phyloP scores from a whole-genome alignment of 37 sponge, comb jelly and placozoan species.

The Hormiphora californensis region DNA sequence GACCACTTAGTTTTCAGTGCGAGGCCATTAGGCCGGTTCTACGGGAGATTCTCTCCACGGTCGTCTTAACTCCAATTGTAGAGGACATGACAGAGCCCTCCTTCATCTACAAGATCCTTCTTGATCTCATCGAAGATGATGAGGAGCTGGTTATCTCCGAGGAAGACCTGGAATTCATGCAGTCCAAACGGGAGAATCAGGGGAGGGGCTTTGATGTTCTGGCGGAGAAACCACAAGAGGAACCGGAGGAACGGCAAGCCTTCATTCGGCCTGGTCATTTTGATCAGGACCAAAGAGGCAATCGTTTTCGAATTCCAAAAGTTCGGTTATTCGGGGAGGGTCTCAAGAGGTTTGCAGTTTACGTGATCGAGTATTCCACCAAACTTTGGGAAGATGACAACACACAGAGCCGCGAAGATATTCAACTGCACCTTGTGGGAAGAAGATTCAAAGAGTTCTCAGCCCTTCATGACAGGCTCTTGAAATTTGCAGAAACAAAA shows the following conservation, averaged over 20 bases:
- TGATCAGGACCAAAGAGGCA: conserved; percentile 14
- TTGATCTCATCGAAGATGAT: not conserved
- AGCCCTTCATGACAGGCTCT: conserved; percentile 4
- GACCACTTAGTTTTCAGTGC: conserved; percentile 5
- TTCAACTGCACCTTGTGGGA: not conserved
- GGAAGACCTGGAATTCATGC: conserved; percentile 39
- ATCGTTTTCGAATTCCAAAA: conserved; percentile 36
- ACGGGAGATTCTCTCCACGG: conserved; percentile 13
- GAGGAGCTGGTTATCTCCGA: not conserved
- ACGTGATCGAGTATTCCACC: conserved; percentile 34
- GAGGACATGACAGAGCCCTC: not conserved
- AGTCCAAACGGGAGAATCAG: not conserved
- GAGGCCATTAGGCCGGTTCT: conserved; percentile 33
- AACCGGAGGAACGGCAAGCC: not conserved
- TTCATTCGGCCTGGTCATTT: not conserved
- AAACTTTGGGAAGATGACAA: not conserved
- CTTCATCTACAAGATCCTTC: not conserved
- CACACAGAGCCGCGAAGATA: not conserved
- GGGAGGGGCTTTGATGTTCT: not conserved
- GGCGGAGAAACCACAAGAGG: not conserved
- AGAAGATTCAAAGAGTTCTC: conserved; percentile 44
- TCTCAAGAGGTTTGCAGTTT: conserved; percentile 19
- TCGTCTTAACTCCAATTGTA: not conserved
- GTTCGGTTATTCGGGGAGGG: conserved; percentile 38
- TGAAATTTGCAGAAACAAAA: not conserved